A percentile compares a stretch with the other conserved stretches of the same genome.
phyloP scores from a whole-genome alignment of 2,888 invertebrate species.

The Cheilosia scutellata region DNA sequence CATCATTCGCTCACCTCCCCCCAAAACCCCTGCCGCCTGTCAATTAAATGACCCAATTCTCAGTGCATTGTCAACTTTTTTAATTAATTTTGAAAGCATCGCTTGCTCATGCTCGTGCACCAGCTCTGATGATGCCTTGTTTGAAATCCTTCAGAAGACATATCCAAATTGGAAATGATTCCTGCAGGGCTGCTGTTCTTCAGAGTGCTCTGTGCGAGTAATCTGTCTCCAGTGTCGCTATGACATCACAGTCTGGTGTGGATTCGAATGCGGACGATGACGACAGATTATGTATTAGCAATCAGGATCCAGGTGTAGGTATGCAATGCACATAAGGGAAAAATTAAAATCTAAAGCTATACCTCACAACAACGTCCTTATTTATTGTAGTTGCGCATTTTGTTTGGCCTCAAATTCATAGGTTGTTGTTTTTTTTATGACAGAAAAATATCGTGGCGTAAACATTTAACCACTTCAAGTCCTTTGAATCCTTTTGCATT shows the following conservation, averaged over 20 bases:
- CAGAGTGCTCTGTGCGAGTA: conserved; percentile 4
- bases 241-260: conserved; percentile 9
- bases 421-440: not conserved
- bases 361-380: not conserved
- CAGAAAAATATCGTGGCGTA: not conserved
- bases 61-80: conserved; percentile 71
- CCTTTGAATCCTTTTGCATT: conserved; percentile 11
- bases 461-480: conserved; percentile 26
- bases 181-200: not conserved
- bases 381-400: conserved; percentile 26
- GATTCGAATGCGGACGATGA: not conserved
- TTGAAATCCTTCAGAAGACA: conserved; percentile 15
- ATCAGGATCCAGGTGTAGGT: not conserved
- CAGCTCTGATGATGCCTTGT: not conserved
- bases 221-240: not conserved
- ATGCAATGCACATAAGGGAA: not conserved
- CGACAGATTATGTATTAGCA: not conserved
- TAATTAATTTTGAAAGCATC: conserved; percentile 66
- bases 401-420: conserved; percentile 6
- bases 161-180: conserved; percentile 30
- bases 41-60: conserved; percentile 71
- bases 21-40: conserved; percentile 39
- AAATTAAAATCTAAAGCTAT: not conserved
- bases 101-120: conserved; percentile 6
- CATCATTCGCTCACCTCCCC: not conserved